A percentile compares a stretch with the other conserved stretches of the same genome.
Evolutionary conservation across 2,888 invertebrate genomes (phyloP).

Genomic region (Linyphia triangularis): DNA sequence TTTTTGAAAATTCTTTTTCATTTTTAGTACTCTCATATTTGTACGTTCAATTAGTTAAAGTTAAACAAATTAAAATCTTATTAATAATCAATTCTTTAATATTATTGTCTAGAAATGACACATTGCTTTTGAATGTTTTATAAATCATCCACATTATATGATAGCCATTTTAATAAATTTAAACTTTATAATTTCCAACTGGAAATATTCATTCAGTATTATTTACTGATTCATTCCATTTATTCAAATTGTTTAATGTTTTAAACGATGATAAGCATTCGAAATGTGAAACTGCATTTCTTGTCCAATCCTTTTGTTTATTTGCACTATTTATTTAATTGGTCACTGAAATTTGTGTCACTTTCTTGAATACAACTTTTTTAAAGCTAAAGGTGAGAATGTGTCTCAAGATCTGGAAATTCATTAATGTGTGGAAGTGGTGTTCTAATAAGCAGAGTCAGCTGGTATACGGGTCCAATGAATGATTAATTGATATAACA

Average conservation of each 20-base stretch:
- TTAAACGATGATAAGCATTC: constrained; percentile 28
- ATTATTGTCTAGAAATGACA: too few species aligned
- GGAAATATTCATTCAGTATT: too few species aligned
- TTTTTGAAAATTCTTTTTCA: too few species aligned
- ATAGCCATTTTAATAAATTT: too few species aligned
- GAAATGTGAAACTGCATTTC: constrained; percentile 69
- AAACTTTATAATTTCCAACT: too few species aligned
- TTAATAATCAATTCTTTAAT: too few species aligned
- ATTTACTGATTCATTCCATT: constrained; percentile 35
- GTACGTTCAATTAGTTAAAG: too few species aligned
- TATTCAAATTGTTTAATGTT: constrained; percentile 10
- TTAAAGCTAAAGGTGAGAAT: background rate
- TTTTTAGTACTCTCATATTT: too few species aligned
- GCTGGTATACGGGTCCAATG: constrained; percentile 72
- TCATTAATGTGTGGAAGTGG: constrained; percentile 39
- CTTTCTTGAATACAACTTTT: background rate
- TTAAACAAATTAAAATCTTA: too few species aligned
- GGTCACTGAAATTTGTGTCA: background rate
- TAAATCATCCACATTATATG: too few species aligned
- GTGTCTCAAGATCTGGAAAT: background rate
- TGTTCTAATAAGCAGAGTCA: constrained; percentile 52
- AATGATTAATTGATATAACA: constrained; percentile 48
- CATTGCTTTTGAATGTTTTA: too few species aligned
- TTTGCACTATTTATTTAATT: constrained; percentile 2
- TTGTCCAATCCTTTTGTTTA: constrained; percentile 9